Evolutionary conservation across 2,113 vertebrate genomes (phyloP), one percentile per base, ranked within the genome.

Genomic region (Eonycteris spelaea): DNA sequence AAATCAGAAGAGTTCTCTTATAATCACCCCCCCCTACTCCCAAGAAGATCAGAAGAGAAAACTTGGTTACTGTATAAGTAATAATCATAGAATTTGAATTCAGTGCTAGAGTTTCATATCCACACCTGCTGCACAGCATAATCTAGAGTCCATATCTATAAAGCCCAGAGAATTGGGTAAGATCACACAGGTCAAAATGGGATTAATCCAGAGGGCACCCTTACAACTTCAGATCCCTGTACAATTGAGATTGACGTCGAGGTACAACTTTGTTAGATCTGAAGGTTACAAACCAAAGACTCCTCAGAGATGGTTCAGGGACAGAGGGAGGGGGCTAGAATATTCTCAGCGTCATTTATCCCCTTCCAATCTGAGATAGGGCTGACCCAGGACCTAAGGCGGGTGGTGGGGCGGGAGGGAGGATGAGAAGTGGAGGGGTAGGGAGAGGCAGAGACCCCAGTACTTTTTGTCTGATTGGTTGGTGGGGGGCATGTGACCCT

Each of bases 401-500:
- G 15, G 48, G 55, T 6, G 35, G 24, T 38, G 22, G 73, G 6
- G 26, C 65, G 28, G 70, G 28, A 80, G 40, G 33, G 30, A 94
- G 53, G 30, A 26, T 22, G 55, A n/a, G 18, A 85, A 40, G 10
- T 7, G 30, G 26, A 67, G 2, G 11, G 45, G n/a, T 84, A 89
- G 51, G 63, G 26, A 2, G 6, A 92, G 61, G 78, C 43, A 38
- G 91, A 77, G 43, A 95, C 33, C 38, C 61, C 83, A 88, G 63
- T 38, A 75, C 24, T 96, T 88, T 82, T 78, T 82, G 74, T 55
- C 78, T 83, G 89, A 98, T 96, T 97, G 97, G 95, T 53, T 90
- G 59, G 3, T 73, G 73, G 43, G 33, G 77, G 45, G 15, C 96
- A 97, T 95, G 91, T 98, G 98, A 96, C 75, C 84, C 65, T 61